phyloP scores from a whole-genome alignment of 2,797 vertebrate species.

The Pempheris klunzingeri region DNA sequence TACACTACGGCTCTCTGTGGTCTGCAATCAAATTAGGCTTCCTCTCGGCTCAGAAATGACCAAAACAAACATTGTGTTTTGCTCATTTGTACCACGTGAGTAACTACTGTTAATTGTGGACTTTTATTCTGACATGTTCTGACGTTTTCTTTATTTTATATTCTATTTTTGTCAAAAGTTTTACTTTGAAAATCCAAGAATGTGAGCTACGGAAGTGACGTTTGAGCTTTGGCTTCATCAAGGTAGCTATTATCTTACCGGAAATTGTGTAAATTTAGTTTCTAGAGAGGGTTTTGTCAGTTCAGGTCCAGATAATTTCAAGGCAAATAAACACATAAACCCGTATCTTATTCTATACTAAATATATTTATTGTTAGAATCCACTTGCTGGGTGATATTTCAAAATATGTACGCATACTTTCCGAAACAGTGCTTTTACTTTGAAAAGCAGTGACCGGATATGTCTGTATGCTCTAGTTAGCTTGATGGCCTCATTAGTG shows the following conservation, averaged over 20 bases:
- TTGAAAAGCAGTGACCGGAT: constrained; percentile 21
- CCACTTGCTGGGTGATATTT: fast-evolving
- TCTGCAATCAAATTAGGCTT: not conserved
- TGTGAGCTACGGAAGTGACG: constrained; percentile 7
- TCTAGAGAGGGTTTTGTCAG: fast-evolving
- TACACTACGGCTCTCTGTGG: not conserved
- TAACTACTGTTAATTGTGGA: not conserved
- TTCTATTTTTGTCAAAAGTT: not conserved
- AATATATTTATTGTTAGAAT: fast-evolving
- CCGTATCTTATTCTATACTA: fast-evolving
- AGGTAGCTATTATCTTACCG: not conserved
- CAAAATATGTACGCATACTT: too few species aligned
- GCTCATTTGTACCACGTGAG: not conserved
- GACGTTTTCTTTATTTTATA: not conserved
- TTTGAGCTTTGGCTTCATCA: fast-evolving
- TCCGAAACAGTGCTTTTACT: constrained; percentile 26
- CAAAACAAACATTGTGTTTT: not conserved
- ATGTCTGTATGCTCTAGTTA: fast-evolving
- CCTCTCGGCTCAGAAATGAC: not conserved
- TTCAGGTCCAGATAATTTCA: not conserved
- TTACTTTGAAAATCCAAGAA: constrained; percentile 15
- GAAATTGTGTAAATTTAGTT: not conserved
- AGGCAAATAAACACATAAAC: fast-evolving
- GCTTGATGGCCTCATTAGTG: not conserved
- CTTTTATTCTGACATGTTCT: not conserved